Base-by-base conservation (phyloP, 1,140 invertebrate species). In the Pectinophora gossypiella region DNA sequence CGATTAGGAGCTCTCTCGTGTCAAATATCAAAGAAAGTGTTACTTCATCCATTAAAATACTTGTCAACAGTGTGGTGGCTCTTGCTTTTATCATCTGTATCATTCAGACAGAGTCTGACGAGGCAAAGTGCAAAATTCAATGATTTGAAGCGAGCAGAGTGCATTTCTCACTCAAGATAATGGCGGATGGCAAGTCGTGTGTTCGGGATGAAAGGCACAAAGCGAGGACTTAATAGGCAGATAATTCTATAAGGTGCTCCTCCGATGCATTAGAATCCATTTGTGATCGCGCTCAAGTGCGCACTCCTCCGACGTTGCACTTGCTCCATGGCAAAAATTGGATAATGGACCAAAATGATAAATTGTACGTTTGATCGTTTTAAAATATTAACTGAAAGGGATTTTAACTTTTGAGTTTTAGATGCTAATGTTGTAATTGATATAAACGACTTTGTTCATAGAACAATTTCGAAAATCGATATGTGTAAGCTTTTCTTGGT, bases 141-240 rank as follows among this genome's bases (percentile, higher is more conserved):
- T 55, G 46, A 23, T 40, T 32, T 40, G 40, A 35, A 18, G 35
- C n/a, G 23, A 19, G 16, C 19, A 15, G 40, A 35, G 49, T 47
- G n/a, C 48, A 56, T 55, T 60, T 60, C 56, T 68, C 60, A 61
- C 60, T 66, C 48, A 50, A 59, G 59, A 53, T 66, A 70, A 71
- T 73, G 65, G 64, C n/a, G n/a, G 66, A 71, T 73, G 65, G 56
- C 57, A 32, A 32, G 44, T 61, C 42, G 45, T 23, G 66, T 73
- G 67, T 77, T n/a, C n/a, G 67, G 80, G 69, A 82, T 85, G 78
- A 75, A 81, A 78, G 78, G 78, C 57, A 78, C 79, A 85, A 85
- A 85, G 82, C 72, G 64, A 85, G 82, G 75, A 79, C 65, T 52
- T 85, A 85, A 85, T 85, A 79, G 82, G 73, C 68, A 76, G 77